Percentiles rank a stretch among this genome's conserved stretches.
phyloP scores from a whole-genome alignment of 2,888 invertebrate genomes.

The Megaustenia siamemsis region DNA sequence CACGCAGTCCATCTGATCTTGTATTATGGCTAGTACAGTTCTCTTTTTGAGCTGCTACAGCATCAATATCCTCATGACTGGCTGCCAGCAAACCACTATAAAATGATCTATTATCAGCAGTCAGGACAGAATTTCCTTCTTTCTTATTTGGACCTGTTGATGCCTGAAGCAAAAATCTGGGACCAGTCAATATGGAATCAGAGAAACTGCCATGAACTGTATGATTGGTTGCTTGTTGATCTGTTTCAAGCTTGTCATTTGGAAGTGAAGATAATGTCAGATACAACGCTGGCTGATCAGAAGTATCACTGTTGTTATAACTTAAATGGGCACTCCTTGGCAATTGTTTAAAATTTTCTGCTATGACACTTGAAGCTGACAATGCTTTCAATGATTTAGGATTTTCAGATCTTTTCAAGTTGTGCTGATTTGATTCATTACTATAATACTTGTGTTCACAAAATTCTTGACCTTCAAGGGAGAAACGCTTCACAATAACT shows the following conservation, averaged over 20 bases:
- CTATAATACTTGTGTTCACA: conserved; percentile 47
- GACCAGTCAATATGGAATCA: neutral
- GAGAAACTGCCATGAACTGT: neutral
- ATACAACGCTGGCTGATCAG: neutral
- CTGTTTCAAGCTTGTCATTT: neutral
- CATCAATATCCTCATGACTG: neutral
- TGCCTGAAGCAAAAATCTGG: neutral
- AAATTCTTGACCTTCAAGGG: conserved; percentile 25
- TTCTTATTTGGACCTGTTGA: neutral
- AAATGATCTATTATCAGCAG: neutral
- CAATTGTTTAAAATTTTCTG: conserved; percentile 26
- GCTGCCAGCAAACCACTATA: neutral
- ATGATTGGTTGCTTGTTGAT: neutral
- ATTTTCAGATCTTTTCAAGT: conserved; percentile 8
- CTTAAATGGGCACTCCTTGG: neutral
- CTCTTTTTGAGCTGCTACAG: neutral
- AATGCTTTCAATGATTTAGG: conserved; percentile 23
- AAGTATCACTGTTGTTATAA: neutral
- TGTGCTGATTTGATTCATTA: conserved; percentile 4
- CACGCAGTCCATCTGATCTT: neutral
- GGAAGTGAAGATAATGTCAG: neutral
- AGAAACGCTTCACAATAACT: neutral
- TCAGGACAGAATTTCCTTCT: neutral
- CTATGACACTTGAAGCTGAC: conserved; percentile 20
- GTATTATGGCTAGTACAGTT: neutral